These are phyloP conservation scores for Etheostoma spectabile DNA, from an alignment of 2,113 vertebrate genomes.

Conservation along the genomic window DNA sequence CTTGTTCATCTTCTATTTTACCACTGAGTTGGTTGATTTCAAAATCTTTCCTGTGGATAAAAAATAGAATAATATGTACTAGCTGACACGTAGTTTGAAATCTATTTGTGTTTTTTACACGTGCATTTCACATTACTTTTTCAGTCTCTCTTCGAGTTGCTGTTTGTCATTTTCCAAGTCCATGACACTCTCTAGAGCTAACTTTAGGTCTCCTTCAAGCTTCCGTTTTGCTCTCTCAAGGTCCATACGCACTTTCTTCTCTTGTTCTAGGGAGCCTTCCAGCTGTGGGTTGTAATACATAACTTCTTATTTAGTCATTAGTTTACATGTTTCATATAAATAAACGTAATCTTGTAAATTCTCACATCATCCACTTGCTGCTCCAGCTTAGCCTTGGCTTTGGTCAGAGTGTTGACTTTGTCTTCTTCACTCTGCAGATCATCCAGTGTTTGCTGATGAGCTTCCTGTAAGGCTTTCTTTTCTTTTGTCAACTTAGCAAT, in stretches of 20 bases:
- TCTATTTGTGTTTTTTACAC: not conserved
- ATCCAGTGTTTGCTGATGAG: conserved; percentile 91
- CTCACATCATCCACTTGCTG: conserved; percentile 68
- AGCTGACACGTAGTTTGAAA: not conserved
- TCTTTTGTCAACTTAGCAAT: conserved; percentile 90
- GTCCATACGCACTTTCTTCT: conserved; percentile 88
- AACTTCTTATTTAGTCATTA: not conserved
- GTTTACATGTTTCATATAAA: not conserved
- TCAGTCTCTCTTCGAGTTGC: conserved; percentile 75
- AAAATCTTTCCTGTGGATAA: conserved; percentile 76
- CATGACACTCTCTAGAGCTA: conserved; percentile 72
- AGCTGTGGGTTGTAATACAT: conserved; percentile 68
- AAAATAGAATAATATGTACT: not conserved
- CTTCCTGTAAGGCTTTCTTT: conserved; percentile 91
- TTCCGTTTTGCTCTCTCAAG: conserved; percentile 86
- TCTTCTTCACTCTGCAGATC: conserved; percentile 92
- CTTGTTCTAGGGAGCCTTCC: conserved; percentile 87
- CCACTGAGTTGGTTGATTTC: conserved; percentile 69
- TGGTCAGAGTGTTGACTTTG: conserved; percentile 86
- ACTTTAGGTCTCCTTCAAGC: conserved; percentile 75
- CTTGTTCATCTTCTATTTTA: conserved; percentile 76
- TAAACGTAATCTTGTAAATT: not conserved
- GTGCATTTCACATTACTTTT: conserved; percentile 67
- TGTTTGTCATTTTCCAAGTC: conserved; percentile 79
- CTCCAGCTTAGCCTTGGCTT: conserved; percentile 66